Evolutionary conservation across 92 coral and sea anemone genomes (phyloP), one percentile per base, ranked within the genome.

Genomic region (Phenganax subtilis): DNA sequence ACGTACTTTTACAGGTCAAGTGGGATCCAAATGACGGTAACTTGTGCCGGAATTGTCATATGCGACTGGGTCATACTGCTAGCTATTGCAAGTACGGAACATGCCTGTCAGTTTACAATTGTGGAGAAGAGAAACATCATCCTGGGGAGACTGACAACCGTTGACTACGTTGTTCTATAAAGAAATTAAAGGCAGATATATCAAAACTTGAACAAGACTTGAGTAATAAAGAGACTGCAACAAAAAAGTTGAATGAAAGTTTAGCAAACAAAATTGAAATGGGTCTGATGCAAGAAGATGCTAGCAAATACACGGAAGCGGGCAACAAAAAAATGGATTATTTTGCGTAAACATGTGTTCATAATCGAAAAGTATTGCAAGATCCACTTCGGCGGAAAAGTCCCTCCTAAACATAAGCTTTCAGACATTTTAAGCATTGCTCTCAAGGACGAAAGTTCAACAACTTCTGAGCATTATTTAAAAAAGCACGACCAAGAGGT

Each of bases 61-160:
- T 88, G 54, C 81, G 83, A 0, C 82, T 88, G 9, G 88, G 91
- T 5, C 91, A 85, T 68, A 82, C 90, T 10, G 88, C 90, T 30
- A 28, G 88, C n/a, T 80, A 29, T 16, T 85, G 90, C 59, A 47
- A 30, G 15, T 75, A 61, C 44, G 85, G 82, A 47, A 84, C 72
- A 76, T 84, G 86, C 73, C 16, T 25, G 47, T 80, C 83, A 15
- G 86, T 87, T 6, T 87, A 60, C 75, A 6, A 47, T 60, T 87
- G 90, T 16, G 90, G 88, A 15, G 84, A 80, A 53, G 86, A 88
- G 56, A 85, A 81, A 61, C 74, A 75, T 10, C 88, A 81, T 61
- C 75, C 84, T 2, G 83, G 88, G 9, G 88, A 85, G 80, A 17
- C 75, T 9, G 86, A 85, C 54, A 54, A 52, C 81, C 81, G 89